A percentile compares a stretch with the other conserved stretches of the same genome.
phyloP scores from a whole-genome alignment of 1,140 invertebrate species.

The Triops longicaudatus region DNA sequence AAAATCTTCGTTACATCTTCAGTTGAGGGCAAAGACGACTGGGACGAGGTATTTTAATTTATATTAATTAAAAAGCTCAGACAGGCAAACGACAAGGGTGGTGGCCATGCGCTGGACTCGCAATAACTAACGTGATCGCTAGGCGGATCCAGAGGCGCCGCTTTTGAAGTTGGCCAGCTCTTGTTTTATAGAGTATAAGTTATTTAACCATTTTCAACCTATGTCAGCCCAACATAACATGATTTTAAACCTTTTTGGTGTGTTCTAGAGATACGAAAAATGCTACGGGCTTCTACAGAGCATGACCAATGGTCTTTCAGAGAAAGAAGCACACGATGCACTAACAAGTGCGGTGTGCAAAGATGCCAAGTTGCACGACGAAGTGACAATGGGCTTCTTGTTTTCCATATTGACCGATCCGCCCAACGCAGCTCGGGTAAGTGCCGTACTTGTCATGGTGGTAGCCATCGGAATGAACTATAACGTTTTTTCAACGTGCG shows the following conservation, averaged over 20 bases:
- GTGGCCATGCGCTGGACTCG: slow-evolving; percentile 13
- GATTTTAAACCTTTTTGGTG: slow-evolving; percentile 37
- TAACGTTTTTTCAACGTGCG: slow-evolving; percentile 27
- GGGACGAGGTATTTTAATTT: slow-evolving; percentile 61
- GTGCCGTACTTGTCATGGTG: slow-evolving; percentile 17
- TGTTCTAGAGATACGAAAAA: slow-evolving; percentile 78
- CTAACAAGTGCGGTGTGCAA: slow-evolving; percentile 80
- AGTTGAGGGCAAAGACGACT: slow-evolving; percentile 71
- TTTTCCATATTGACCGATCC: slow-evolving; percentile 83
- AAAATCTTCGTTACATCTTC: slow-evolving; percentile 52
- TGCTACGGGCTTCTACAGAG: slow-evolving; percentile 65
- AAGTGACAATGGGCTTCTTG: slow-evolving; percentile 77
- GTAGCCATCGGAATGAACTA: not conserved
- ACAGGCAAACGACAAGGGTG: slow-evolving; percentile 7
- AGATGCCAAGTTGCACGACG: slow-evolving; percentile 79
- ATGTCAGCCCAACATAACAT: not conserved
- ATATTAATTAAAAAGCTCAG: slow-evolving; percentile 20
- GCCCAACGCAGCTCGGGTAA: slow-evolving; percentile 61
- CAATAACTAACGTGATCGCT: not conserved
- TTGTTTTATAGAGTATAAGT: slow-evolving; percentile 16
- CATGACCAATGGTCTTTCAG: slow-evolving; percentile 69
- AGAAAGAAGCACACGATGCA: slow-evolving; percentile 87
- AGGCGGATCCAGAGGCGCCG: not conserved
- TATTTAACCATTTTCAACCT: not conserved
- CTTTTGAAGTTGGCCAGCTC: not conserved